A percentile compares a stretch with the other conserved stretches of the same genome.
Evolutionary conservation across 2,113 vertebrate genomes (phyloP).

Genomic region (Pterophyllum scalare): DNA sequence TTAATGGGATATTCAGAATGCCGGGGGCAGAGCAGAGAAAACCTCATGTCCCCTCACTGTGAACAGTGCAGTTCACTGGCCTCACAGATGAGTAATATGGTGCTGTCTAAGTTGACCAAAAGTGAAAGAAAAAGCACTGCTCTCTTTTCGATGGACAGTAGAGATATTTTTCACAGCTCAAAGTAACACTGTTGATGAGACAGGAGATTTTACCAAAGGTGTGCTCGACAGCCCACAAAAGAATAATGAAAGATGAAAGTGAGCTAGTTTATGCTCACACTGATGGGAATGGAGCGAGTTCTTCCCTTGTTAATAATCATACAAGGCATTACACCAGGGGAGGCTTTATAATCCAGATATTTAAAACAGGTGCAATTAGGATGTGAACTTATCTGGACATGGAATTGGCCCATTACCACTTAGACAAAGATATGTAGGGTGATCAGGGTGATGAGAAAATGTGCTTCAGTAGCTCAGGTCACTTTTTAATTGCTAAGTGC

Average conservation of each 20-base stretch:
- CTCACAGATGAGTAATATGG: slow-evolving; percentile 41
- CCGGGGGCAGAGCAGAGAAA: neutral
- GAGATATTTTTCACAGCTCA: slow-evolving; percentile 33
- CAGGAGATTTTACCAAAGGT: slow-evolving; percentile 43
- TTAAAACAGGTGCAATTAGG: slow-evolving; percentile 53
- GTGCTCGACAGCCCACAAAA: slow-evolving; percentile 33
- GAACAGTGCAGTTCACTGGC: neutral
- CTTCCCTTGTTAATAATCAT: slow-evolving; percentile 50
- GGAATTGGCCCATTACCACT: slow-evolving; percentile 38
- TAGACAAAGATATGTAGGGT: neutral
- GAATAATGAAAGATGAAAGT: slow-evolving; percentile 70
- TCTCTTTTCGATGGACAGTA: slow-evolving; percentile 8
- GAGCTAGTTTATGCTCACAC: slow-evolving; percentile 41
- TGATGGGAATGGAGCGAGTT: slow-evolving; percentile 13
- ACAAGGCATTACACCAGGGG: slow-evolving; percentile 37
- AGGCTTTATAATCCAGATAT: slow-evolving; percentile 47
- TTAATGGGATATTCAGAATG: neutral
- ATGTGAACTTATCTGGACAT: slow-evolving; percentile 9
- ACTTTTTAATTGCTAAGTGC: neutral
- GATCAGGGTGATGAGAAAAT: neutral
- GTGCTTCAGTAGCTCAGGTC: neutral
- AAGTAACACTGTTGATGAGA: slow-evolving; percentile 41
- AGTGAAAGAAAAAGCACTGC: slow-evolving; percentile 25
- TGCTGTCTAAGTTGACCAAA: slow-evolving; percentile 23
- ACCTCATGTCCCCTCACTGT: neutral